phyloP scores from a whole-genome alignment of 23 tunicate genomes.

The Diplosoma virens region DNA sequence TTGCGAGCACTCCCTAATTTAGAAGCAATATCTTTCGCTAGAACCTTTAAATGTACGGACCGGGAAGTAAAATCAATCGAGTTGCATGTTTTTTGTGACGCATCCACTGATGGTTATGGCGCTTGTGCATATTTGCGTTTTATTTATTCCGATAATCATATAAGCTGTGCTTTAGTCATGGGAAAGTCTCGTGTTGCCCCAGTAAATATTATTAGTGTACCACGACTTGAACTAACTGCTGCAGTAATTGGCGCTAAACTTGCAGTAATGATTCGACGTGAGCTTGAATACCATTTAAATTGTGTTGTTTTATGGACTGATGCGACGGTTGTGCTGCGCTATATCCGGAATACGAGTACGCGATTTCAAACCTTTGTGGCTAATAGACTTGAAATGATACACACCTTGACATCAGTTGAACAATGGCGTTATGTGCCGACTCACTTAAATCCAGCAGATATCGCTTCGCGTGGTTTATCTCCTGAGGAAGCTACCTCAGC shows the following conservation, averaged over 20 bases:
- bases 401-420: not conserved
- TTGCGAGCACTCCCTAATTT: not conserved
- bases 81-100: not conserved
- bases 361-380: constrained; percentile 27
- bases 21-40: not conserved
- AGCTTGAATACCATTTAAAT: not conserved
- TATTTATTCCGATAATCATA: not conserved
- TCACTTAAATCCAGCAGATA: not conserved
- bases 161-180: not conserved
- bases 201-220: not conserved
- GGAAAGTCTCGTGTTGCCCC: constrained; percentile 25
- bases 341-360: not conserved
- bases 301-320: constrained; percentile 9
- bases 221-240: constrained; percentile 11
- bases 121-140: constrained; percentile 1
- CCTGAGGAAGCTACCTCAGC: not conserved
- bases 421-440: constrained; percentile 18
- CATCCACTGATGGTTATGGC: constrained; percentile 2
- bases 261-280: not conserved
- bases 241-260: constrained; percentile 24
- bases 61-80: not conserved
- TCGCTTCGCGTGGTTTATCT: not conserved
- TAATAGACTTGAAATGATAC: constrained; percentile 8
- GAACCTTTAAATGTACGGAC: not conserved
- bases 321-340: constrained; percentile 10